Percentiles rank a stretch among this genome's conserved stretches.
These are phyloP conservation scores for Rhinoraja longicauda DNA, from an alignment of 2,797 vertebrate genomes.

Conservation along the genomic window DNA sequence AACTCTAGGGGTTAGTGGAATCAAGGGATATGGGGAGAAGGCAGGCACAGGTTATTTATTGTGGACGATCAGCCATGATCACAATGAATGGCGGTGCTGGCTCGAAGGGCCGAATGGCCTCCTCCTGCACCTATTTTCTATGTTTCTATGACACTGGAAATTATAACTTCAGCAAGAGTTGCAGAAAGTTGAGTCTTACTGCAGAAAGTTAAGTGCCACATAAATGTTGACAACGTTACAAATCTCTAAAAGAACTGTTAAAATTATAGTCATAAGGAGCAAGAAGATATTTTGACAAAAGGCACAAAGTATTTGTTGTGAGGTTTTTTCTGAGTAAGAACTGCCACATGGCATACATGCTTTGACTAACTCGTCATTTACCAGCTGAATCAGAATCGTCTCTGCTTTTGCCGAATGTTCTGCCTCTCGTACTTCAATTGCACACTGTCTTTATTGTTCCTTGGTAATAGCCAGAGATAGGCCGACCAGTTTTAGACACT, in stretches of 20 bases:
- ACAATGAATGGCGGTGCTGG: too few relatives aligned
- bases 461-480: background rate
- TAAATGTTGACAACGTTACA: background rate
- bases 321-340: background rate
- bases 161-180: background rate
- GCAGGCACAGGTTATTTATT: too few relatives aligned
- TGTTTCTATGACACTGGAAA: too few relatives aligned
- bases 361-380: background rate
- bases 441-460: background rate
- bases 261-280: background rate
- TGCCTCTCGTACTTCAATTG: background rate
- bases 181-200: background rate
- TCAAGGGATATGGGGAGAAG: too few relatives aligned
- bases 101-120: too few relatives aligned
- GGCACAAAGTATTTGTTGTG: background rate
- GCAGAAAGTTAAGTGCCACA: background rate
- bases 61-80: too few relatives aligned
- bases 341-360: background rate
- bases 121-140: too few relatives aligned
- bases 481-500: background rate
- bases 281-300: background rate
- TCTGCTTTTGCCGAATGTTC: background rate
- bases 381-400: background rate
- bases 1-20: too few relatives aligned
- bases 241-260: background rate